Evolutionary conservation across 2,797 vertebrate species (phyloP).

Genomic region (Micromesistius poutassou): DNA sequence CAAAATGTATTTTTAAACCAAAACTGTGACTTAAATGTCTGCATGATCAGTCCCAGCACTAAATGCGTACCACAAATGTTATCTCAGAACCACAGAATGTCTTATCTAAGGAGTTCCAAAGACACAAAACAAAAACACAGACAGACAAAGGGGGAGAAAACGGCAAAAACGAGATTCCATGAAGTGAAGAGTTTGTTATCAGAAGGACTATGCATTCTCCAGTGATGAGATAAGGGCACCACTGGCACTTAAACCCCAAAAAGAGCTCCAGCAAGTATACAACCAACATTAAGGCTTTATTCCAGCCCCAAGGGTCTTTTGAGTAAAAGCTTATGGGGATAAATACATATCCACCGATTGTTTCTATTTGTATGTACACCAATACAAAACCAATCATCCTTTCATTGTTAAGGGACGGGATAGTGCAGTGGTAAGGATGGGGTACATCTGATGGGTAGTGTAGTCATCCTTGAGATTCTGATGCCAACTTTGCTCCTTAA

Average conservation of each 20-base stretch:
- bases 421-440: background rate
- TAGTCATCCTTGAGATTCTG: background rate
- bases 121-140: slow-evolving; percentile 16
- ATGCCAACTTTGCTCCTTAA: background rate
- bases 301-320: background rate
- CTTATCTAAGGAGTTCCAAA: slow-evolving; percentile 8
- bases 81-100: slow-evolving; percentile 5
- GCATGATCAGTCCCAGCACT: background rate
- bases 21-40: background rate
- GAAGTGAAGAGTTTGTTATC: slow-evolving; percentile 17
- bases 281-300: background rate
- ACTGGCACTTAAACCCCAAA: slow-evolving; percentile 20
- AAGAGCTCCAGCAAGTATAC: background rate
- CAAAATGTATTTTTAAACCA: background rate
- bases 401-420: background rate
- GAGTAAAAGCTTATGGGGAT: background rate
- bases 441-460: background rate
- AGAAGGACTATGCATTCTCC: slow-evolving; percentile 40
- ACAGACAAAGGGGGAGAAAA: background rate
- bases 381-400: background rate
- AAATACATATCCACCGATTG: background rate
- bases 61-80: slow-evolving; percentile 3
- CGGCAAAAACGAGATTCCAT: slow-evolving; percentile 32
- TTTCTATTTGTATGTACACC: background rate
- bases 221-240: slow-evolving; percentile 29